phyloP scores from a whole-genome alignment of 35 echinoderm and acorn worm species.

The Chiridota heheva region DNA sequence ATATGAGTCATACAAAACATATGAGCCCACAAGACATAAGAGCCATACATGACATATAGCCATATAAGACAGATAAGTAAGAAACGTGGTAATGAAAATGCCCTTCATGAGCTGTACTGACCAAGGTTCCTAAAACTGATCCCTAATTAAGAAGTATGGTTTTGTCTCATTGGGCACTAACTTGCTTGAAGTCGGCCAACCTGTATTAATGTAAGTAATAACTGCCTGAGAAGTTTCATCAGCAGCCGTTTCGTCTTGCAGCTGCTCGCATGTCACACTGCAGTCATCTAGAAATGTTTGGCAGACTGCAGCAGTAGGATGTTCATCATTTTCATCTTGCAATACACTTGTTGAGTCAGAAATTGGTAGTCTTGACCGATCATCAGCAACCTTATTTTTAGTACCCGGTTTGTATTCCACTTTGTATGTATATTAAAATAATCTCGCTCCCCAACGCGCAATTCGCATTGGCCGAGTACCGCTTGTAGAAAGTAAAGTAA shows the following conservation, averaged over 20 bases:
- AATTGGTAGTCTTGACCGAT: conserved; percentile 19
- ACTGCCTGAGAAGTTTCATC: neutral
- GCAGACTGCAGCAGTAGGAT: conserved; percentile 2
- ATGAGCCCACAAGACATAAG: no score
- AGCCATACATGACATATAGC: no score
- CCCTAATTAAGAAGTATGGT: conserved; percentile 1
- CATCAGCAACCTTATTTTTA: conserved; percentile 54
- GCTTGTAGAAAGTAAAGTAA: no score
- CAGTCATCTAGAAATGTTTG: neutral
- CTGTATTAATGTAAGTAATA: conserved; percentile 1
- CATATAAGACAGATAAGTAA: no score
- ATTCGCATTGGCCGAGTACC: conserved; percentile 43
- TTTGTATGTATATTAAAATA: conserved; percentile 42
- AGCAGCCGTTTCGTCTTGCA: conserved; percentile 1
- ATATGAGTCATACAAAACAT: no score
- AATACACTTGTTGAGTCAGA: neutral
- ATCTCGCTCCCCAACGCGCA: conserved; percentile 26
- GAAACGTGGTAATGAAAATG: no score
- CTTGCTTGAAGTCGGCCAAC: neutral
- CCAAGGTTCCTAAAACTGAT: neutral
- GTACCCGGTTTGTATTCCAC: conserved; percentile 34
- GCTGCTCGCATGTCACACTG: neutral
- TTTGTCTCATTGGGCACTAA: neutral
- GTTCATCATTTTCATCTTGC: neutral
- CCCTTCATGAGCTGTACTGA: conserved; percentile 14